Evolutionary conservation across 2,888 invertebrate species (phyloP).

Genomic region (Fragum sueziense): DNA sequence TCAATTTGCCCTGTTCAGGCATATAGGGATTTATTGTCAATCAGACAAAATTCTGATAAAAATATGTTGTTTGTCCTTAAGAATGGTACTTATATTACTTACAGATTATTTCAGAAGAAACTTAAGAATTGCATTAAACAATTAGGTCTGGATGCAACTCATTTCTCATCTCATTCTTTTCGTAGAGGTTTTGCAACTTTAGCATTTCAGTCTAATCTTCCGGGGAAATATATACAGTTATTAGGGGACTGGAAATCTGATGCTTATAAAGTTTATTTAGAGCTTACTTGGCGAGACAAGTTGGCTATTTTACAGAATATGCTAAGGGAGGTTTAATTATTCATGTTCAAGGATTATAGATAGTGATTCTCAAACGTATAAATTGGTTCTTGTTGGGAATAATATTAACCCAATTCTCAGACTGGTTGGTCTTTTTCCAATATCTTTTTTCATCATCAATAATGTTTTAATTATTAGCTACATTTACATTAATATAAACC

Average conservation of each 20-base stretch:
- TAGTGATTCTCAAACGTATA: no score
- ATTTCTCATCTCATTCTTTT: not conserved
- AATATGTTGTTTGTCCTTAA: not conserved
- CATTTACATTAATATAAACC: no score
- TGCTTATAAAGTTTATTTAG: not conserved
- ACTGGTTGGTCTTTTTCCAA: no score
- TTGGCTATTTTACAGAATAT: not conserved
- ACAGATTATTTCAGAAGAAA: not conserved
- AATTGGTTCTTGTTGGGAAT: no score
- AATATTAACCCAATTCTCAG: no score
- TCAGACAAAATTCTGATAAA: not conserved
- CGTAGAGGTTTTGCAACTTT: no score
- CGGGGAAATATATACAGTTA: constrained; percentile 5
- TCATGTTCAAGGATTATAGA: no score
- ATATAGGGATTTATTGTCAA: not conserved
- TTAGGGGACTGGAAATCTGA: no score
- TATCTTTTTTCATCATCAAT: no score
- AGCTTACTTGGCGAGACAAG: not conserved
- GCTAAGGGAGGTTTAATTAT: not conserved
- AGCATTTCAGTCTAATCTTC: no score
- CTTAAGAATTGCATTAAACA: not conserved
- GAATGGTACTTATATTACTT: not conserved
- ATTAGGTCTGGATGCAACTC: not conserved
- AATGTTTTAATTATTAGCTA: no score
- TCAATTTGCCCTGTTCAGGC: no score